Base-by-base conservation (phyloP, 2,888 invertebrate species). In the Bellardia bayeri region DNA sequence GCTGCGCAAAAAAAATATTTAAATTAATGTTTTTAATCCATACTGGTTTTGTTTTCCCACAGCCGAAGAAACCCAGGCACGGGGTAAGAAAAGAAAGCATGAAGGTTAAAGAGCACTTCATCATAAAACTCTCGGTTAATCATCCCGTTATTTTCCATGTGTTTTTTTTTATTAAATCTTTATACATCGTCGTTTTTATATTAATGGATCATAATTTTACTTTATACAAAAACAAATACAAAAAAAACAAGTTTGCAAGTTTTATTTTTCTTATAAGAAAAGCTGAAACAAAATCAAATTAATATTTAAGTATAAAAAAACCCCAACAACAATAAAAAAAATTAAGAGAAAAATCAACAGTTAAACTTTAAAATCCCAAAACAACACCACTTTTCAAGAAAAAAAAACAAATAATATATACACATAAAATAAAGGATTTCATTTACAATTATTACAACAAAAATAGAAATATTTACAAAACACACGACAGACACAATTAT, bases 81-180 rank as follows among this genome's bases (percentile, higher is more conserved):
- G 96, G 93, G 96, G 96, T 90, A 96, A 96, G 94, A 96, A 96
- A 92, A 95, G 96, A 95, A 96, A 96, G 94, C 95, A 95, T 91
- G 96, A 96, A 92, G 96, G 93, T 91, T 94, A 94, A 92, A 88
- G 61, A 79, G 23, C 11, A 68, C 69, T 83, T 82, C 81, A 87
- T 68, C 66, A 85, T 79, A 23, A 82, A 74, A 78, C 79, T 87
- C 79, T 82, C 79, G 87, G 78, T 85, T 82, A 83, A 85, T 85
- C 87, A 79, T 79, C 82, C 75, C 82, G 85, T 87, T 82, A 79
- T 63, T 85, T 87, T 85, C 78, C 69, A 75, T 85, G 74, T 87
- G 64, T 66, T 87, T 85, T 74, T 74, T 78, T 82, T 88, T 79
- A 82, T 82, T 88, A 76, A 84, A 87, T 89, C 85, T 88, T 75